These are phyloP conservation scores for Malaclemys terrapin DNA, from an alignment of 2,113 vertebrate species.

Conservation along the genomic window DNA sequence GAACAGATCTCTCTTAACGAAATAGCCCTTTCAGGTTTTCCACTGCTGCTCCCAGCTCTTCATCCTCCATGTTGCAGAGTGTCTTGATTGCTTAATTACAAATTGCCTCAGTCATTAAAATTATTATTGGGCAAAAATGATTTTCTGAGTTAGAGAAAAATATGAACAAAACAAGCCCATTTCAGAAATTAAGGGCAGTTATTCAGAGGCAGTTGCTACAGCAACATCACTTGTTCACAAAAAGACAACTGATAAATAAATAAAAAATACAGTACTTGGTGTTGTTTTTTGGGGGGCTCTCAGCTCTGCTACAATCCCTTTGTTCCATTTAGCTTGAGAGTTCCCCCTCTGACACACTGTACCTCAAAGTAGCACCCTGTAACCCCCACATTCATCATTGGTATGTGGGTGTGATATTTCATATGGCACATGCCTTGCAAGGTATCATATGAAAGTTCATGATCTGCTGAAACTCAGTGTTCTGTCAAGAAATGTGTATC, in stretches of 20 bases:
- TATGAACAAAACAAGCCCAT: background rate
- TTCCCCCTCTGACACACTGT: no score
- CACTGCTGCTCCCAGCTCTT: background rate
- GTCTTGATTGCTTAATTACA: background rate
- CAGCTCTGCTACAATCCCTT: background rate
- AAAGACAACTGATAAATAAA: background rate
- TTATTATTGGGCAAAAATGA: background rate
- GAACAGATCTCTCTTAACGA: background rate
- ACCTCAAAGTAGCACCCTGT: no score
- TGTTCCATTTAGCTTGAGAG: background rate
- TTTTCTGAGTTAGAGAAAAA: background rate
- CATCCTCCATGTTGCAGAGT: background rate
- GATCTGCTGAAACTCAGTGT: no score
- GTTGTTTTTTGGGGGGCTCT: background rate
- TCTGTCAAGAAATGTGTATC: no score
- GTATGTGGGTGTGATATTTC: no score
- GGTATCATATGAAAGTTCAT: no score
- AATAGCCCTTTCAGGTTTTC: background rate
- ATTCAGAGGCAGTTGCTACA: background rate
- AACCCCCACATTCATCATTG: no score
- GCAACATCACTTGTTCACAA: background rate
- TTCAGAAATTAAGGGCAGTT: background rate
- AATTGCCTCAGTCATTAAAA: background rate
- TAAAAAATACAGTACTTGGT: background rate
- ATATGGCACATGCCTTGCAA: no score